Percentiles rank a stretch among this genome's conserved stretches.
Conservation (phyloP, 2,797 vertebrate species). For the Sebastes taczanowskii region DNA sequence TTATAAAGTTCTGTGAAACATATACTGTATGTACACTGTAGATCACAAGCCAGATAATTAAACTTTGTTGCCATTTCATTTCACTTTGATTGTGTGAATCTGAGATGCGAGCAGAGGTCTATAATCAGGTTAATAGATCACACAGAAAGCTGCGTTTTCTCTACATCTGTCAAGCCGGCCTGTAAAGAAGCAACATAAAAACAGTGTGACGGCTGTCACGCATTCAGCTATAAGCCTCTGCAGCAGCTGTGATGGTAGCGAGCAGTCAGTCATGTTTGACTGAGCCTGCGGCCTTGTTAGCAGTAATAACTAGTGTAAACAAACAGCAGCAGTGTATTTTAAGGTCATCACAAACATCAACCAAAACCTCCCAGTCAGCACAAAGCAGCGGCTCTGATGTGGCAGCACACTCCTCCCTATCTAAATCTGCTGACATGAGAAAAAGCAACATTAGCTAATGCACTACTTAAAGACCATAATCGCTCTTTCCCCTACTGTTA, state of each 20-base stretch:
- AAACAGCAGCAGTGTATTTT: conserved; percentile 73
- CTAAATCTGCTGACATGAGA: conserved; percentile 84
- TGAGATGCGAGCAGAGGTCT: background rate
- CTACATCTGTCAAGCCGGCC: background rate
- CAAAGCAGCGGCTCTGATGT: conserved; percentile 75
- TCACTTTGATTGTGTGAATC: background rate
- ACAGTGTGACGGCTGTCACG: conserved; percentile 8
- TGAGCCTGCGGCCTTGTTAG: conserved; percentile 71
- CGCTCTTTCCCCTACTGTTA: conserved; percentile 85
- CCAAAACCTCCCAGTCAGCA: conserved; percentile 74
- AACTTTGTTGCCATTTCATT: background rate
- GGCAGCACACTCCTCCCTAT: conserved; percentile 70
- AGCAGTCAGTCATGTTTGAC: conserved; percentile 59
- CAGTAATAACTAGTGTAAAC: conserved; percentile 72
- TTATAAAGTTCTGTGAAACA: background rate
- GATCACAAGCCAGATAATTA: background rate
- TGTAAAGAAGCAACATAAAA: conserved; percentile 1
- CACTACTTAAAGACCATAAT: conserved; percentile 87
- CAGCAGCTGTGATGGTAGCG: conserved; percentile 48
- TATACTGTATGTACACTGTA: background rate
- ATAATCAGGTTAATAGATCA: background rate
- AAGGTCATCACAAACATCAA: conserved; percentile 73
- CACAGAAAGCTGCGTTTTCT: background rate
- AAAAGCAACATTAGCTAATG: conserved; percentile 87
- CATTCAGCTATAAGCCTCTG: conserved; percentile 6